Conservation (phyloP, 2,888 invertebrate genomes). For the Patella pellucida region DNA sequence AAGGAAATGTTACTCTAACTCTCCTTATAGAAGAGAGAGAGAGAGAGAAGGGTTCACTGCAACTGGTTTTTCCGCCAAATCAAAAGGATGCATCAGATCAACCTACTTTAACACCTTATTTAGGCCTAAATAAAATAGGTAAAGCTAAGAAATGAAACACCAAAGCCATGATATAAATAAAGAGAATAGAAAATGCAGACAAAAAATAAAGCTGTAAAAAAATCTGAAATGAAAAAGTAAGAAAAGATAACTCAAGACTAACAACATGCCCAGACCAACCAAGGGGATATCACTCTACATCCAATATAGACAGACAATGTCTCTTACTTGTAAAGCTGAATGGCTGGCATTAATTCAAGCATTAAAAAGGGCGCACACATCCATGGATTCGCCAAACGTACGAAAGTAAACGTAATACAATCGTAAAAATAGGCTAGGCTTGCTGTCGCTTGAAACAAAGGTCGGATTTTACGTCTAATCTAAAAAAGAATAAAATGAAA, state of each 20-base stretch:
- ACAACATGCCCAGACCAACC: not conserved
- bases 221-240: conserved; percentile 19
- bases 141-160: no score
- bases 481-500: conserved; percentile 65
- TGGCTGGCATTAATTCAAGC: conserved; percentile 84
- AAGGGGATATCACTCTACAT: not conserved
- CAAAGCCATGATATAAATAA: no score
- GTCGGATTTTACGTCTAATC: conserved; percentile 85
- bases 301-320: not conserved
- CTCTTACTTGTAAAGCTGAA: conserved; percentile 84
- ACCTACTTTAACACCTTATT: no score
- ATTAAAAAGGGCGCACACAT: conserved; percentile 92
- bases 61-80: no score
- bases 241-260: not conserved
- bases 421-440: conserved; percentile 78
- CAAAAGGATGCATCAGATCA: no score
- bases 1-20: no score
- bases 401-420: conserved; percentile 83
- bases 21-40: no score
- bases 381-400: conserved; percentile 89
- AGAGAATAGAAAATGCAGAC: conserved; percentile 7
- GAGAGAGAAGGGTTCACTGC: no score
- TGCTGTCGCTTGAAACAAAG: conserved; percentile 77
- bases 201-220: conserved; percentile 20
- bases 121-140: no score